Conservation (phyloP, 2,888 invertebrate species). For the Caenorhabditis sp. region DNA sequence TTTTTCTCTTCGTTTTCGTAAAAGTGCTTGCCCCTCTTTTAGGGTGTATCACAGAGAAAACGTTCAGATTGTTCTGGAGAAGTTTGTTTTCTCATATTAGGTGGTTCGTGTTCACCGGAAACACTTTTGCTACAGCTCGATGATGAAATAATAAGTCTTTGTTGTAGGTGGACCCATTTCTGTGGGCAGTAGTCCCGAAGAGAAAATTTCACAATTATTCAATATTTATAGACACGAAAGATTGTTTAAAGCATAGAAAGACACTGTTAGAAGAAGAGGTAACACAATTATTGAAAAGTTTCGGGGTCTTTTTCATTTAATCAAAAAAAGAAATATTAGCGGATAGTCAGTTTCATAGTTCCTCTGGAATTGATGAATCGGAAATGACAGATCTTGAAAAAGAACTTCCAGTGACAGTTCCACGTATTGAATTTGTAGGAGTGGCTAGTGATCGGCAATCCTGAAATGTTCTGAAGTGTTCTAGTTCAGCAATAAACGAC, state of each 20-base stretch:
- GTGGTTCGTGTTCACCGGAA: constrained; percentile 61
- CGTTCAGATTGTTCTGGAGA: constrained; percentile 42
- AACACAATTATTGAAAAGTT: constrained; percentile 38
- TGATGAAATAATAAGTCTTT: constrained; percentile 60
- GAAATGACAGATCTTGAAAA: constrained; percentile 56
- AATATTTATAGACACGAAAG: constrained; percentile 39
- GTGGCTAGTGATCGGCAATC: constrained; percentile 68
- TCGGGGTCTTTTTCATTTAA: no score
- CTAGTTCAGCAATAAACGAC: neutral
- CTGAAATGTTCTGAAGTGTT: constrained; percentile 41
- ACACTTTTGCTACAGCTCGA: constrained; percentile 57
- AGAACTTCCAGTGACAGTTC: constrained; percentile 55
- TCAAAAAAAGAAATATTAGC: no score
- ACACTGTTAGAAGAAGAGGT: constrained; percentile 35
- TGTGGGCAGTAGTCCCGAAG: neutral
- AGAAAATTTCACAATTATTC: constrained; percentile 24
- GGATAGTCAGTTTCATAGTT: constrained; percentile 25
- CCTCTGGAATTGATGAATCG: constrained; percentile 56
- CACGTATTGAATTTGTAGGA: constrained; percentile 59
- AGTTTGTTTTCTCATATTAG: constrained; percentile 58
- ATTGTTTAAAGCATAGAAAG: constrained; percentile 24
- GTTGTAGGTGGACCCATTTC: constrained; percentile 37
- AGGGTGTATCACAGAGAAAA: constrained; percentile 32
- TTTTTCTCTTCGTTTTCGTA: constrained; percentile 16
- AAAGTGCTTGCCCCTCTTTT: constrained; percentile 21